A percentile compares a stretch with the other conserved stretches of the same genome.
Evolutionary conservation across 2,888 invertebrate species (phyloP).

Genomic region (Notodonta ziczac): DNA sequence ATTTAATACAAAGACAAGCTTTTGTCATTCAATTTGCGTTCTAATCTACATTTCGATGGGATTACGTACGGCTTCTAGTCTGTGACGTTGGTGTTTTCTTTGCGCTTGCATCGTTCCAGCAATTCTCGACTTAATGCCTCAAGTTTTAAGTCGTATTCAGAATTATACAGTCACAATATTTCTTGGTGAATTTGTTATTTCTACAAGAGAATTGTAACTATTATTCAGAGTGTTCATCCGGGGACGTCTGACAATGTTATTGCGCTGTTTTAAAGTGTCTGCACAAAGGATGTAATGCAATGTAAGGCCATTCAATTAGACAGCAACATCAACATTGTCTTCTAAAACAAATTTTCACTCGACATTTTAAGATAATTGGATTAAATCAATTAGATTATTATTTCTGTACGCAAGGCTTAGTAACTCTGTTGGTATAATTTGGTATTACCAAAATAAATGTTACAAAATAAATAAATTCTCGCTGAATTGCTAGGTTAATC

Average conservation of each 20-base stretch:
- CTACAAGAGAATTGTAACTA: conserved; percentile 39
- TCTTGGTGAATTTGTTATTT: conserved; percentile 45
- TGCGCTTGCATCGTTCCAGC: conserved; percentile 13
- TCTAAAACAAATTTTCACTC: not conserved
- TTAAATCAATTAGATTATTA: not conserved
- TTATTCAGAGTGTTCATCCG: conserved; percentile 35
- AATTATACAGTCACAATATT: conserved; percentile 14
- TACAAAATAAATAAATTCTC: no score
- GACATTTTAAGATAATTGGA: no score
- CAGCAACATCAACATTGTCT: not conserved
- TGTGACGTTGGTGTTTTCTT: conserved; percentile 34
- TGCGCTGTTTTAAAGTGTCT: conserved; percentile 30
- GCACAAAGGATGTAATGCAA: conserved; percentile 6
- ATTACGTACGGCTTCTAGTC: conserved; percentile 31
- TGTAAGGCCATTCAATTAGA: not conserved
- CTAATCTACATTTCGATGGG: conserved; percentile 33
- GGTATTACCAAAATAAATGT: no score
- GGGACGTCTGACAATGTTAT: conserved; percentile 31
- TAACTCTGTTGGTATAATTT: no score
- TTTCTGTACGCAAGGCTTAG: no score
- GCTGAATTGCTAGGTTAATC: no score
- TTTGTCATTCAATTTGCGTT: conserved; percentile 51
- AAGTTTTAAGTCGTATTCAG: conserved; percentile 25
- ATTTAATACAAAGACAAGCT: conserved; percentile 27
- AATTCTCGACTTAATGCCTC: conserved; percentile 27